phyloP scores from a whole-genome alignment of 2,888 invertebrate species.

The Peribatodes rhomboidaria region DNA sequence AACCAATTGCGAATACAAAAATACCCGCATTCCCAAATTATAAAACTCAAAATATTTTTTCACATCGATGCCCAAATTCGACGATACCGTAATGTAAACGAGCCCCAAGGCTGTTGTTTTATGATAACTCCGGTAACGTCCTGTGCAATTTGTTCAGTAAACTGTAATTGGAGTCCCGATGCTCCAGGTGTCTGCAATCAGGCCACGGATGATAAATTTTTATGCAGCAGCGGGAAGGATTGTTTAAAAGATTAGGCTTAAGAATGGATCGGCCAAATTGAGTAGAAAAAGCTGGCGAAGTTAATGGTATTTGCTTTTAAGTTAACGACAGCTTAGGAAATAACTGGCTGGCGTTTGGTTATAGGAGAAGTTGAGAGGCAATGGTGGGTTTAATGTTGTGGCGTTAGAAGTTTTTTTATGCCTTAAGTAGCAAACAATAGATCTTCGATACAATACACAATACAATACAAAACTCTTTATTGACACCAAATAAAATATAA shows the following conservation, averaged over 20 bases:
- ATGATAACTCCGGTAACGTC: slow-evolving; percentile 46
- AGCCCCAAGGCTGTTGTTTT: slow-evolving; percentile 42
- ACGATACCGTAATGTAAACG: not conserved
- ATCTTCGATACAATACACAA: too few species aligned
- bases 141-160: slow-evolving; percentile 43
- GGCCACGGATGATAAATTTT: slow-evolving; percentile 47
- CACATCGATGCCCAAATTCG: too few species aligned
- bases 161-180: slow-evolving; percentile 47
- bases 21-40: too few species aligned
- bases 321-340: not conserved
- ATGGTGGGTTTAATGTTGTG: too few species aligned
- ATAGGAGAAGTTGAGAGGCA: too few species aligned
- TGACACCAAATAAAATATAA: too few species aligned
- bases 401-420: too few species aligned
- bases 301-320: slow-evolving; percentile 16
- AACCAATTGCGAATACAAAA: not conserved
- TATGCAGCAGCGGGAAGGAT: slow-evolving; percentile 40
- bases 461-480: too few species aligned
- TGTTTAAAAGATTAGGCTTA: slow-evolving; percentile 26
- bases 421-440: too few species aligned
- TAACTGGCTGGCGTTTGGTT: not conserved
- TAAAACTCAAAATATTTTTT: too few species aligned
- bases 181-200: slow-evolving; percentile 48
- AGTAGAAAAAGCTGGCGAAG: slow-evolving; percentile 13
- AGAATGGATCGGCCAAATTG: slow-evolving; percentile 6